phyloP scores from a whole-genome alignment of 2,888 invertebrate species.

The Hydriomena furcata region DNA sequence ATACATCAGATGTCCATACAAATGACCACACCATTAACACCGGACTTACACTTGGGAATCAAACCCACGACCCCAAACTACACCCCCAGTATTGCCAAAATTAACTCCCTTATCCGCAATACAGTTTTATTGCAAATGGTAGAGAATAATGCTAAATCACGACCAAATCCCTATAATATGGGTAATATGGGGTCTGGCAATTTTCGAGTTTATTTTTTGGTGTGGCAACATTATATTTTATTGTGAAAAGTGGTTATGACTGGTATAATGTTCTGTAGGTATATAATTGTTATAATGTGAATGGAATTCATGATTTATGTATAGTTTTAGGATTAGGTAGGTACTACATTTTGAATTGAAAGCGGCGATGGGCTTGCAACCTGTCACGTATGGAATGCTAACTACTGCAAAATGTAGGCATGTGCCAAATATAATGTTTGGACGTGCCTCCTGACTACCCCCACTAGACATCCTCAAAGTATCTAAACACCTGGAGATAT shows the following conservation, averaged over 20 bases:
- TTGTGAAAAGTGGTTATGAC: slow-evolving; percentile 68
- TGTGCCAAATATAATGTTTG: no score
- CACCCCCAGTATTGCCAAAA: slow-evolving; percentile 53
- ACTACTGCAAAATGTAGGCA: no score
- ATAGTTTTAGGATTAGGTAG: neutral
- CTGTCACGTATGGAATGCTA: no score
- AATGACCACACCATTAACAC: slow-evolving; percentile 33
- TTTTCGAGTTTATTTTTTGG: slow-evolving; percentile 52
- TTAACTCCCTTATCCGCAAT: slow-evolving; percentile 68
- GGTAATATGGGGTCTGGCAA: slow-evolving; percentile 48
- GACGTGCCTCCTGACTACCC: no score
- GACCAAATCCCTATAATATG: slow-evolving; percentile 62
- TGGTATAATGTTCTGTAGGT: slow-evolving; percentile 17
- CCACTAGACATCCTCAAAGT: no score
- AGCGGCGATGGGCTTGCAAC: no score
- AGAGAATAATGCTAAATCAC: slow-evolving; percentile 72
- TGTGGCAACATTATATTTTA: slow-evolving; percentile 65
- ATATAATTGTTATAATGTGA: neutral
- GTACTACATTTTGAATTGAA: no score
- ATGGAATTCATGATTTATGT: neutral
- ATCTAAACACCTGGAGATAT: no score
- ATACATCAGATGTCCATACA: slow-evolving; percentile 23
- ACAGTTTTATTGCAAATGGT: slow-evolving; percentile 74
- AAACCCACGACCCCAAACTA: slow-evolving; percentile 37
- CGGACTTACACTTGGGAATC: slow-evolving; percentile 54